Base-by-base conservation (phyloP, 2,797 vertebrate species). In the Sphaeramia orbicularis region DNA sequence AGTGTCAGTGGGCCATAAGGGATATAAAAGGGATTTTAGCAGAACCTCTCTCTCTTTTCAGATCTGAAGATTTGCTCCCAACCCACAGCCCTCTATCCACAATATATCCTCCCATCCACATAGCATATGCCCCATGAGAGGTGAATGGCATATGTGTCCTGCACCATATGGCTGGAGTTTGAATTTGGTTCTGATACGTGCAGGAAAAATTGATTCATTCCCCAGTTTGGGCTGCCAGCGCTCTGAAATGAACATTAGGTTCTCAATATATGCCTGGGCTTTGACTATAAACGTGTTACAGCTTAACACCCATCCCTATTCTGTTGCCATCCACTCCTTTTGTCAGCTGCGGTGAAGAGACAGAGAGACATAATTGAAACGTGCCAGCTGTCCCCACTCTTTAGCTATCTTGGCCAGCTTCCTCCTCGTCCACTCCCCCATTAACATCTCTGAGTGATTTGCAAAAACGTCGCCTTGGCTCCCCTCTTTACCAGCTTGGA, bases 181-280 rank as follows among this genome's bases (percentile, higher is more conserved):
- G 83, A 90, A 80, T 83, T 78, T 71, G 60, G 86, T 86, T 86
- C 71, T 47, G 52, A 85, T 81, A 83, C 80, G 79, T 45, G 7
- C 58, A 63, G 73, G 74, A 86, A 90, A 87, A 88, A 84, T 76
- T 30, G 86, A 88, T 90, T 92, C 86, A 87, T 86, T 81, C 66
- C 44, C 5, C 80, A 65, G 77, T 66, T 71, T 36, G 75, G 80
- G 78, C 80, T 88, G 92, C 92, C 90, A 92, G 81, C 87, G 91
- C 72, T 91, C 82, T 80, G 83, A 94, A 93, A 92, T 89, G 79
- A 92, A 90, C 91, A 91, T 92, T 93, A 88, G 89, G 83, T 86
- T 86, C 85, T 81, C 86, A 78, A 90, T 93, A 89, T 89, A 83
- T 91, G 89, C 87, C 85, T 78, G 69, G 80, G 90, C 90, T 89